Percentiles rank a stretch among this genome's conserved stretches.
Conservation (phyloP, 1,140 invertebrate species). For the Gyrodactylus bullatarudis region DNA sequence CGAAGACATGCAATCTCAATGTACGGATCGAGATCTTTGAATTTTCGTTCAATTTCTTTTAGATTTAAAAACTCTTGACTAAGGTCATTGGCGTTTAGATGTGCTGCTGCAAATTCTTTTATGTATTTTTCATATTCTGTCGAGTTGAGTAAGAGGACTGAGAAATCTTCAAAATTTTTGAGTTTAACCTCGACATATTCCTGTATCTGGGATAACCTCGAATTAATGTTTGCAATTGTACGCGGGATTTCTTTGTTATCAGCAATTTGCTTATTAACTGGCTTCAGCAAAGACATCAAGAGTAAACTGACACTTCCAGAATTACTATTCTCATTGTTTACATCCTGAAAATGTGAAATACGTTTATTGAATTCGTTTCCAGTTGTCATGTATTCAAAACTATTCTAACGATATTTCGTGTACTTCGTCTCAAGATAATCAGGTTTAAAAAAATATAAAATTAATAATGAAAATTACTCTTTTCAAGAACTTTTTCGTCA, state of each 20-base stretch:
- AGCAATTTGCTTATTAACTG: background rate
- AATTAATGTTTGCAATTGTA: background rate
- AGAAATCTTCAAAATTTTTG: background rate
- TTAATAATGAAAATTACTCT: background rate
- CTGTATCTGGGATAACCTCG: background rate
- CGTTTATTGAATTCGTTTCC: background rate
- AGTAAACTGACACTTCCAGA: background rate
- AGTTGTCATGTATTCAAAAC: too few species aligned
- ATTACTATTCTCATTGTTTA: background rate
- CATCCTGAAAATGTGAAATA: background rate
- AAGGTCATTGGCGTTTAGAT: background rate
- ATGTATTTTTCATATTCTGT: background rate
- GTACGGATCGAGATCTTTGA: background rate
- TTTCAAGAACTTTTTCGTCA: background rate
- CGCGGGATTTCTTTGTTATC: background rate
- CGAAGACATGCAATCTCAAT: background rate
- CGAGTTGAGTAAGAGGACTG: background rate
- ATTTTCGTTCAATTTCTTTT: background rate
- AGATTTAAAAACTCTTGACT: too few species aligned
- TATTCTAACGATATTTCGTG: too few species aligned
- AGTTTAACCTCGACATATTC: background rate
- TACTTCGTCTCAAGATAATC: too few species aligned
- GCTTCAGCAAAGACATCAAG: background rate
- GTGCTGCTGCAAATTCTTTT: background rate
- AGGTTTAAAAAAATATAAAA: background rate